Evolutionary conservation across 2,888 invertebrate genomes (phyloP), one percentile per base, ranked within the genome.

Genomic region (Scaptomyza parva): DNA sequence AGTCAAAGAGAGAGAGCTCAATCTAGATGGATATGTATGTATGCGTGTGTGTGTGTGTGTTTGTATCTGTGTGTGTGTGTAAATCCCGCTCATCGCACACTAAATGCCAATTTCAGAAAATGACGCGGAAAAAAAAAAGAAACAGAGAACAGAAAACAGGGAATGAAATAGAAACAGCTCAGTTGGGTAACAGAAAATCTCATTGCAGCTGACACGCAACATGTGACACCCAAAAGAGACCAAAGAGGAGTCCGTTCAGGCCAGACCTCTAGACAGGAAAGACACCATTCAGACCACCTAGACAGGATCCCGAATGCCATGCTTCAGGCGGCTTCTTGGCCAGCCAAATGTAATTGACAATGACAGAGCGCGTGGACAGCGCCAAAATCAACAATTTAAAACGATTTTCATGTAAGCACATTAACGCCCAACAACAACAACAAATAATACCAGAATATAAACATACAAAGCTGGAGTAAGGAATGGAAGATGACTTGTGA

Each of bases 61-160:
- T 18, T 52, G 55, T 51, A 63, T 52, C 53, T 72, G 70, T 69
- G 48, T 74, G 62, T 55, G 69, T 69, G 82, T 82, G 83, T 68
- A 86, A 85, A 83, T 86, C 86, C 88, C 67, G 79, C 69, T 83
- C 78, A 87, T 88, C 78, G 81, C 88, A 72, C 81, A 78, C 88
- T 83, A 83, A 86, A 85, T 85, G 85, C 88, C 84, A 85, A 85
- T 85, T 85, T 86, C 76, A 84, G 76, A 85, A 85, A 85, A 85
- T 88, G 84, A 85, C 84, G 82, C 87, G 86, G 68, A 82, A 82
- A 87, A 82, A 86, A 82, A 40, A 26, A 44, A 14, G 14, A 26
- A 18, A 45, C 6, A 11, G 14, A 44, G 20, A 14, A n/a, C n/a
- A n/a, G n/a, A 26, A 44, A 22, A n/a, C n/a, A 3, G 6, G 4